Base-by-base conservation (phyloP, 2,797 vertebrate genomes). In the Hippocampus kuda region DNA sequence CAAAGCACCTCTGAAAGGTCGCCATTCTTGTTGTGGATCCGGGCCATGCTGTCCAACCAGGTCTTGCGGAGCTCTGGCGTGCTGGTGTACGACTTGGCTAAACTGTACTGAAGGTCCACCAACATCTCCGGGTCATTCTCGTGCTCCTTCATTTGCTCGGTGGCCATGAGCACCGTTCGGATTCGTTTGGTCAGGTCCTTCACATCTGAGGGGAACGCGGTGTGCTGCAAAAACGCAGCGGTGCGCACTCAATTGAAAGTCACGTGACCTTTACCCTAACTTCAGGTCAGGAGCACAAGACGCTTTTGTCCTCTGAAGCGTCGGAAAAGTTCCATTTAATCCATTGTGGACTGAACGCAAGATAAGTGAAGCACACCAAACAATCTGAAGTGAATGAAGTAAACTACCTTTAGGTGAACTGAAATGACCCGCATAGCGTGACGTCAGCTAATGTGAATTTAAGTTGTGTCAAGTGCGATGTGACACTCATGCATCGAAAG, bases 131-230 rank as follows among this genome's bases (percentile, higher is more conserved):
- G 95, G 82, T 99, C 97, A 9, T 93, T 94, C 81, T 98, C 97
- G 0, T 99, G 97, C 76, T 99, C 97, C 88, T 99, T 99, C 97
- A 99, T 99, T 87, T 99, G 97, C 72, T 96, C 96, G 0, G 97
- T 99, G 83, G 96, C 97, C 97, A 99, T 99, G 75, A 99, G 91
- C 12, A 99, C 97, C 0, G 97, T 99, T 53, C 97, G 91, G 83
- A 99, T 99, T 56, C 97, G 91, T 81, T 99, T 99, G 8, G 94
- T 99, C 77, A 99, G 85, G 87, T 99, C 97, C 81, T 99, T 99
- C 53, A 99, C 96, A 0, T 99, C 96, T 0, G 94, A 96, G 0
- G 96, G 93, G 75, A 99, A 99, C 0, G 91, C 95, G 0, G 97
- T 99, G 77, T 96, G 93, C 97, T 99, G 66, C 2, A 68, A 38